Evolutionary conservation across 2,797 vertebrate genomes (phyloP).

Genomic region (Sebastes paucispinis): DNA sequence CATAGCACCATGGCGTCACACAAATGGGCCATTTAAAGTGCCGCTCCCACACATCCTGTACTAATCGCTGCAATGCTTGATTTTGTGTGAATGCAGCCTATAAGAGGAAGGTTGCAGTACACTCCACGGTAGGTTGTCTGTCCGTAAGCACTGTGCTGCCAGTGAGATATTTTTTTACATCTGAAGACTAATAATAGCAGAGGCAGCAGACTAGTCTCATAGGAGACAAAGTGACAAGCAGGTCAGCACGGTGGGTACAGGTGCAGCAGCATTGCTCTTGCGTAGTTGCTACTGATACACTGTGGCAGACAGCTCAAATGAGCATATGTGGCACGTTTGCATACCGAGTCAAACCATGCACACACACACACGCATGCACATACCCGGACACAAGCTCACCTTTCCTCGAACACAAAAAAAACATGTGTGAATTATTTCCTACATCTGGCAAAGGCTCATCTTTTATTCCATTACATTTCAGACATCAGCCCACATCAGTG

Average conservation of each 20-base stretch:
- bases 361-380: background rate
- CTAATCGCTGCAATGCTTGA: background rate
- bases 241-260: constrained; percentile 55
- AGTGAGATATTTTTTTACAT: constrained; percentile 26
- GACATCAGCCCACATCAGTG: constrained; percentile 32
- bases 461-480: constrained; percentile 75
- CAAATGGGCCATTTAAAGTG: background rate
- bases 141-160: constrained; percentile 25
- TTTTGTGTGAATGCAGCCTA: background rate
- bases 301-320: constrained; percentile 52
- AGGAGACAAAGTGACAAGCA: constrained; percentile 64
- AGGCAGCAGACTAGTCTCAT: constrained; percentile 42
- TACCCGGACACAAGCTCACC: background rate
- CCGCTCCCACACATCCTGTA: background rate
- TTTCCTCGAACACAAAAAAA: constrained; percentile 47
- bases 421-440: constrained; percentile 55
- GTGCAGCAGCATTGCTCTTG: constrained; percentile 42
- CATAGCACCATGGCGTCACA: background rate
- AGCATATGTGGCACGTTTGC: constrained; percentile 43
- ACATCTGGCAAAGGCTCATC: constrained; percentile 70
- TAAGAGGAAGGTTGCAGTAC: constrained; percentile 7
- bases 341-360: constrained; percentile 7
- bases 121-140: constrained; percentile 26
- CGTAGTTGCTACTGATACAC: constrained; percentile 37
- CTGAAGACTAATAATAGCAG: constrained; percentile 65